These are phyloP conservation scores for Orchesellides sinensis DNA, from an alignment of 2,888 invertebrate species.

Conservation along the genomic window DNA sequence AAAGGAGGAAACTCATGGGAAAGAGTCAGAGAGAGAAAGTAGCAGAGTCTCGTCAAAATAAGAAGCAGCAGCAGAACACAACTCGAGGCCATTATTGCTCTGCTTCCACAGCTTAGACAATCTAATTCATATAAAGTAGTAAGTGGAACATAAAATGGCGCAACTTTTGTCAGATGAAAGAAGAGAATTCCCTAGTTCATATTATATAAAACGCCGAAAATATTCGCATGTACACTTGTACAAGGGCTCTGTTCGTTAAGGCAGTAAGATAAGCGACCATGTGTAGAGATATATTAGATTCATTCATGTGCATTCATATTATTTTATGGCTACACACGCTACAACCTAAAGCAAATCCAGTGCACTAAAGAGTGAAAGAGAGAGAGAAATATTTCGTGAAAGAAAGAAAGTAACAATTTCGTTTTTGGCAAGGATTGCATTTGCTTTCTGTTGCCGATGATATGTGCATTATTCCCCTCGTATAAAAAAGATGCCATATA, in stretches of 20 bases:
- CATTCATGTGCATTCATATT: conserved; percentile 43
- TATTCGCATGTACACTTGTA: neutral
- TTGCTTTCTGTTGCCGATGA: conserved; percentile 22
- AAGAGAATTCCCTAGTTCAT: conserved; percentile 35
- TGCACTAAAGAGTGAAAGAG: conserved; percentile 7
- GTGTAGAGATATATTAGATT: no score
- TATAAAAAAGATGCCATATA: neutral
- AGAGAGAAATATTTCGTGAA: conserved; percentile 8
- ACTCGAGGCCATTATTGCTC: conserved; percentile 62
- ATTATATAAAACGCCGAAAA: neutral
- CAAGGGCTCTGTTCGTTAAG: no score
- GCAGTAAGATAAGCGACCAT: no score
- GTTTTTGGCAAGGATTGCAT: conserved; percentile 60
- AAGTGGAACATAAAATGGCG: conserved; percentile 8
- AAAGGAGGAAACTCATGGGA: conserved; percentile 53
- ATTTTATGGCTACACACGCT: conserved; percentile 47
- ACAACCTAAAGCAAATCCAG: conserved; percentile 44
- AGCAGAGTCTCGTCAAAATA: conserved; percentile 45
- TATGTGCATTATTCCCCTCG: conserved; percentile 12
- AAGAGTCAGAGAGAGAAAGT: no score
- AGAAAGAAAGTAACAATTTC: conserved; percentile 43
- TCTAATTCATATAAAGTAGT: conserved; percentile 9
- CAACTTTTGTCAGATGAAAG: conserved; percentile 20
- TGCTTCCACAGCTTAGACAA: neutral
- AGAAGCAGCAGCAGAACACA: conserved; percentile 38